Evolutionary conservation across 2,113 vertebrate genomes (phyloP).

Genomic region (Crotophaga sulcirostris): DNA sequence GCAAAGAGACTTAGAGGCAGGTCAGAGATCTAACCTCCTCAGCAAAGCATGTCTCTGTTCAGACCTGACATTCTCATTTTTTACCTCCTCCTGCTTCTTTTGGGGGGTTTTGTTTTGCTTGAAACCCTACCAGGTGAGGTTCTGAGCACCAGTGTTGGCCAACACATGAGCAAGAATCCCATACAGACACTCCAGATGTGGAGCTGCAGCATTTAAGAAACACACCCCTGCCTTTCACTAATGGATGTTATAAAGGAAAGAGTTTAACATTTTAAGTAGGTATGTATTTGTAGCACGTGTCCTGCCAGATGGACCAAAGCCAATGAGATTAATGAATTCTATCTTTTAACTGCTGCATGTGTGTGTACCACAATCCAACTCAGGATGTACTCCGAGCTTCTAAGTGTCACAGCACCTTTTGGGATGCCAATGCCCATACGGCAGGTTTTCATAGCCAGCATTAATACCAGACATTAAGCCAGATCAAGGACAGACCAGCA

Average conservation of each 20-base stretch:
- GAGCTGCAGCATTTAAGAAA: not conserved
- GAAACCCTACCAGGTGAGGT: not conserved
- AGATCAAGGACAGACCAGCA: not conserved
- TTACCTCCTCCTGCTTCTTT: not conserved
- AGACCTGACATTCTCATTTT: not conserved
- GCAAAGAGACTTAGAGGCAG: not conserved
- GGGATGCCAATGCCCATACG: not conserved
- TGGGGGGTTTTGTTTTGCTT: not conserved
- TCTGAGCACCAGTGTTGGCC: not conserved
- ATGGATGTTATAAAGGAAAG: not conserved
- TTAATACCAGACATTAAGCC: not conserved
- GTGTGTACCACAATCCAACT: not conserved
- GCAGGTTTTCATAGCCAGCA: not conserved
- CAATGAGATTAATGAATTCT: not conserved
- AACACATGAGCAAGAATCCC: fast-evolving
- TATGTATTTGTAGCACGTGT: not conserved
- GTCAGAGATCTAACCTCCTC: not conserved
- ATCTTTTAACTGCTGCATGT: not conserved
- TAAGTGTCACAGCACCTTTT: not conserved
- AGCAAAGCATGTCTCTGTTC: not conserved
- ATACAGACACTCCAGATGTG: not conserved
- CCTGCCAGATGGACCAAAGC: not conserved
- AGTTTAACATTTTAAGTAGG: not conserved
- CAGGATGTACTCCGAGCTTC: not conserved
- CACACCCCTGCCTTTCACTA: not conserved